A percentile compares a stretch with the other conserved stretches of the same genome.
These are phyloP conservation scores for Hyposoter dolosus DNA, from an alignment of 2,888 invertebrate species.

Conservation along the genomic window DNA sequence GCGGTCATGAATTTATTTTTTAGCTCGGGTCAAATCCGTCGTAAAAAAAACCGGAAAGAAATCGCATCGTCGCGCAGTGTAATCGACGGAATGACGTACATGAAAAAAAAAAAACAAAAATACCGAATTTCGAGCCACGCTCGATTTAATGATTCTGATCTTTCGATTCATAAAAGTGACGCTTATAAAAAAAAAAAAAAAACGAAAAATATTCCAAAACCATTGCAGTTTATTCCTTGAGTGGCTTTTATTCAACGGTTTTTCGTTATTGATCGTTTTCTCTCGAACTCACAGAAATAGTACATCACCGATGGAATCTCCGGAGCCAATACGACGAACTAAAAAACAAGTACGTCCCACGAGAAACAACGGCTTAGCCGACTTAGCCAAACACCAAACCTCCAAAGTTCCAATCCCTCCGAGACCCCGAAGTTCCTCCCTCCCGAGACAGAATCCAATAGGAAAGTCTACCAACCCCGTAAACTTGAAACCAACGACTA, in stretches of 20 bases:
- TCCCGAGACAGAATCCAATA: conserved; percentile 35
- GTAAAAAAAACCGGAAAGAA: no score
- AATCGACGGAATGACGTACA: no score
- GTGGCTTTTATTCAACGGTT: neutral
- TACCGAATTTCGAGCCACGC: no score
- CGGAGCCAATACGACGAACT: conserved; percentile 54
- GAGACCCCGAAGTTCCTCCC: conserved; percentile 62
- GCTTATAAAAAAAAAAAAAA: conserved; percentile 4
- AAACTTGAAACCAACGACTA: conserved; percentile 53
- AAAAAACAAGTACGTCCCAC: conserved; percentile 45
- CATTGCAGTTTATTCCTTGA: neutral
- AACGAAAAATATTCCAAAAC: neutral
- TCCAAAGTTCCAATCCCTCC: conserved; percentile 21
- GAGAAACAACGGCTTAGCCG: conserved; percentile 20
- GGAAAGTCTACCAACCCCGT: conserved; percentile 29
- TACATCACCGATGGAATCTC: conserved; percentile 56
- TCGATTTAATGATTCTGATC: no score
- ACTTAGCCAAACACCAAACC: conserved; percentile 10
- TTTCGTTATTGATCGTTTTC: neutral
- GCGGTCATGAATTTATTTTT: no score
- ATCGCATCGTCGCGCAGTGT: no score
- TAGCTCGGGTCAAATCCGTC: no score
- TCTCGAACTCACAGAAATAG: conserved; percentile 45
- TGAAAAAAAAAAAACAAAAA: no score
- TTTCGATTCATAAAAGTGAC: neutral